Evolutionary conservation across 2,888 invertebrate genomes (phyloP).

Genomic region (Eupithecia exiguata): DNA sequence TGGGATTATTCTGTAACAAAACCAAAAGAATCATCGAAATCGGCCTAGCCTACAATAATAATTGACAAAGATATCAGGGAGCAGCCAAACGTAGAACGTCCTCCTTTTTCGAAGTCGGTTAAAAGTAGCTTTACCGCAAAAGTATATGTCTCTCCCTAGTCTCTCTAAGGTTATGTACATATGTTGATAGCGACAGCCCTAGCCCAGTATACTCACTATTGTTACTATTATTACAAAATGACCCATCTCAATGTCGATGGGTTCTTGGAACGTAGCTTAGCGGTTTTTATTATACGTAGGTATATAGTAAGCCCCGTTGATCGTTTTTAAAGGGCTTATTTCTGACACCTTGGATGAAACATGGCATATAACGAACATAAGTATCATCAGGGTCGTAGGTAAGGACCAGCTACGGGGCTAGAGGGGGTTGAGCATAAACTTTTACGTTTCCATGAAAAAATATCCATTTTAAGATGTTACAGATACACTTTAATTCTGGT

Average conservation of each 20-base stretch:
- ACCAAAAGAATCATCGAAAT: too few relatives aligned
- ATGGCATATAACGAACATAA: conserved; percentile 66
- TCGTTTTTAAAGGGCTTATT: conserved; percentile 76
- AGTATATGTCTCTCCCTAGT: neutral
- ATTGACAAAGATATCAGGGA: too few relatives aligned
- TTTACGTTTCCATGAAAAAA: neutral
- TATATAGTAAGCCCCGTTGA: conserved; percentile 65
- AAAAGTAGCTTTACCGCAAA: neutral
- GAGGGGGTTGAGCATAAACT: neutral
- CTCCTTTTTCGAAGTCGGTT: neutral
- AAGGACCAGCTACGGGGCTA: neutral
- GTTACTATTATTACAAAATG: conserved; percentile 80
- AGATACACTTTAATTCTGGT: neutral
- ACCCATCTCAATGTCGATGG: conserved; percentile 82
- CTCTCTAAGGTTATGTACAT: neutral
- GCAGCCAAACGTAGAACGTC: too few relatives aligned
- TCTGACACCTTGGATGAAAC: conserved; percentile 80
- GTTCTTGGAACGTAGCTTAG: conserved; percentile 66
- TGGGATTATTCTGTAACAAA: too few relatives aligned
- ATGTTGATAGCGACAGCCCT: conserved; percentile 61
- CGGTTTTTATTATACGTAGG: conserved; percentile 49
- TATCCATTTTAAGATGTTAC: neutral
- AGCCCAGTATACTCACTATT: conserved; percentile 28
- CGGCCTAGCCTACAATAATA: too few relatives aligned
- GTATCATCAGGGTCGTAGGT: conserved; percentile 15